These are phyloP conservation scores for Schizopygopsis pylzovi DNA, from an alignment of 2,797 vertebrate species.

Conservation along the genomic window DNA sequence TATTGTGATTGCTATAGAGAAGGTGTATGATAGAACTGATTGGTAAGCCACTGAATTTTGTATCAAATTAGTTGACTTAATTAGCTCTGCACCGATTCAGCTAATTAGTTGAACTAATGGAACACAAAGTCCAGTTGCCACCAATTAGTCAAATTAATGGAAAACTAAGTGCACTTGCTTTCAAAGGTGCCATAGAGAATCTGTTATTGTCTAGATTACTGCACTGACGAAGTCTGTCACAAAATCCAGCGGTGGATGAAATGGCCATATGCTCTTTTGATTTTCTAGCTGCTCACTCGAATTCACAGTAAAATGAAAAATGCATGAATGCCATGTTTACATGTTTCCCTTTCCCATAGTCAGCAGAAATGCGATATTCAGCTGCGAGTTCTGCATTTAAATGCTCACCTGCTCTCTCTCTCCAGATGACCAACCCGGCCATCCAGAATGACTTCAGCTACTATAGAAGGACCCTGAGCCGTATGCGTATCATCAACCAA, in stretches of 20 bases:
- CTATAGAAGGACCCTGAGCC: slow-evolving; percentile 94
- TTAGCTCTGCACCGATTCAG: not conserved
- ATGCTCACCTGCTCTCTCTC: slow-evolving; percentile 12
- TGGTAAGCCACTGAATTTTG: slow-evolving; percentile 1
- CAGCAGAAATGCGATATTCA: slow-evolving; percentile 17
- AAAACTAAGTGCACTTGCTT: not conserved
- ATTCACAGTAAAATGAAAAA: slow-evolving; percentile 1
- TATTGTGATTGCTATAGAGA: not conserved
- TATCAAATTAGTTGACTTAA: slow-evolving; percentile 16
- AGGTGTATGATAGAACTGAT: not conserved
- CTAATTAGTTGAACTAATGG: slow-evolving; percentile 26
- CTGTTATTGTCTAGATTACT: slow-evolving; percentile 4
- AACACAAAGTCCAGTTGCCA: slow-evolving; percentile 19
- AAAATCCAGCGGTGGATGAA: slow-evolving; percentile 1
- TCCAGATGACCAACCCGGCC: slow-evolving; percentile 95
- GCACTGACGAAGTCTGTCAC: slow-evolving; percentile 14
- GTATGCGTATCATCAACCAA: slow-evolving; percentile 95
- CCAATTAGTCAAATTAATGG: slow-evolving; percentile 18
- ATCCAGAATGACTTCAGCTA: slow-evolving; percentile 99
- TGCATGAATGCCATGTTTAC: not conserved
- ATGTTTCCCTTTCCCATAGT: slow-evolving; percentile 2
- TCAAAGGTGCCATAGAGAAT: slow-evolving; percentile 13
- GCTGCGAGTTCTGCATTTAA: slow-evolving; percentile 9
- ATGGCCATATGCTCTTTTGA: slow-evolving; percentile 3
- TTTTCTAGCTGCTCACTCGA: slow-evolving; percentile 18